Evolutionary conservation across 2,113 vertebrate species (phyloP).

Genomic region (Rattus rattus): DNA sequence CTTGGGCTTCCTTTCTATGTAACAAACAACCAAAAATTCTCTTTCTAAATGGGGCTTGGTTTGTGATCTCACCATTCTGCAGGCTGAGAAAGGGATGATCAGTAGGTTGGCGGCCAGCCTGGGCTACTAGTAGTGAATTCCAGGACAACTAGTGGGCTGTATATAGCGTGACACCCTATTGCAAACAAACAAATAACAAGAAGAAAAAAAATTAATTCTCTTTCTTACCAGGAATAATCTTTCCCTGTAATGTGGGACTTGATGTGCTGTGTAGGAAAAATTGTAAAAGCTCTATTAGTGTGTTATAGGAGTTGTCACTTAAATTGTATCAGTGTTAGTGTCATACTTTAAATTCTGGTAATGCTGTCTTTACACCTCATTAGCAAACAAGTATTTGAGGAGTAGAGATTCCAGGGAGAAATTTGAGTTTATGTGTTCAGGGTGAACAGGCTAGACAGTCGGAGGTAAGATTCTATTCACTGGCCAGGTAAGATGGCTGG

Average conservation of each 20-base stretch:
- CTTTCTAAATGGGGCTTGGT: background rate
- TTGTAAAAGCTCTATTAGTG: conserved; percentile 2
- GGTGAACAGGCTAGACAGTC: background rate
- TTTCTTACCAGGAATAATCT: background rate
- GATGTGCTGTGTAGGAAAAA: conserved; percentile 19
- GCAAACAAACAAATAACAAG: background rate
- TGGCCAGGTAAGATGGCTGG: background rate
- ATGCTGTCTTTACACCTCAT: background rate
- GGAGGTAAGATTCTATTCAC: background rate
- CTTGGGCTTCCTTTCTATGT: conserved; percentile 42
- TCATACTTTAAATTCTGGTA: conserved; percentile 28
- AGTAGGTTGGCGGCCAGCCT: background rate
- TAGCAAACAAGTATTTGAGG: conserved; percentile 7
- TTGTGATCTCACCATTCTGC: background rate
- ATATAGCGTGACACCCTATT: background rate
- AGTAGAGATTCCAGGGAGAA: conserved; percentile 22
- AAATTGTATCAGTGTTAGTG: conserved; percentile 2
- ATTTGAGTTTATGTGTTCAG: background rate
- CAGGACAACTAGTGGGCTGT: background rate
- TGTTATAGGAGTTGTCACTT: background rate
- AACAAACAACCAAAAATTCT: background rate
- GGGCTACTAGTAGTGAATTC: background rate
- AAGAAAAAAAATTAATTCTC: background rate
- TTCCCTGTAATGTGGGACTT: conserved; percentile 9
- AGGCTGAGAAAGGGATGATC: background rate